Conservation (phyloP, 2,888 invertebrate species). For the Gymnoscelis rufifasciata region DNA sequence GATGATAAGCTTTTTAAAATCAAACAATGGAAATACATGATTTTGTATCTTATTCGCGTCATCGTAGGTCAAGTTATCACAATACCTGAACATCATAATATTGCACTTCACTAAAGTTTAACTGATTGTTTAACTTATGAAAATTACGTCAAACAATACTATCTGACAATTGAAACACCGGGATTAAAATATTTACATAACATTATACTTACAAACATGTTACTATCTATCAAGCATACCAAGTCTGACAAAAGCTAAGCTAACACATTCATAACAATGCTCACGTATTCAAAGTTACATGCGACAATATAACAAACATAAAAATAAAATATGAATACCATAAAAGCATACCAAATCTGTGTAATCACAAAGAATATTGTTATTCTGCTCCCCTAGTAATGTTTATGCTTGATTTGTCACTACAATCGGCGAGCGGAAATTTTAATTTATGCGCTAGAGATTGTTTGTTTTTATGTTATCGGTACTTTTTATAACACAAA, state of each 20-base stretch:
- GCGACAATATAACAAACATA: conserved; percentile 19
- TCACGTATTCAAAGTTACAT: conserved; percentile 16
- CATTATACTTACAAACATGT: no score
- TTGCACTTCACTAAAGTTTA: no score
- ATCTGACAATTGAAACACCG: no score
- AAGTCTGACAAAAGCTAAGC: conserved; percentile 2
- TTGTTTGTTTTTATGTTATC: conserved; percentile 72
- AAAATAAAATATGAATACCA: conserved; percentile 25
- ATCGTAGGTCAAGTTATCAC: no score
- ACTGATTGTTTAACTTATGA: no score
- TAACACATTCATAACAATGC: conserved; percentile 6
- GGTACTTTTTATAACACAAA: conserved; percentile 56
- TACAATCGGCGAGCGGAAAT: conserved; percentile 70
- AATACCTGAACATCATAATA: no score
- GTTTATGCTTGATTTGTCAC: conserved; percentile 70
- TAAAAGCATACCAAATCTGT: conserved; percentile 26
- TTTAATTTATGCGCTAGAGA: conserved; percentile 74
- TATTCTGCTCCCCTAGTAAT: conserved; percentile 54
- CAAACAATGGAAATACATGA: no score
- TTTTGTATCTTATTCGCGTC: no score
- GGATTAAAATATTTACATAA: no score
- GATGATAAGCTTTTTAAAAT: no score
- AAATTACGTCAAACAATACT: no score
- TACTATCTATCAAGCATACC: no score
- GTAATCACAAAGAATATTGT: conserved; percentile 48